These are phyloP conservation scores for Xenopus petersii DNA, from an alignment of 2,797 vertebrate genomes.

Conservation along the genomic window DNA sequence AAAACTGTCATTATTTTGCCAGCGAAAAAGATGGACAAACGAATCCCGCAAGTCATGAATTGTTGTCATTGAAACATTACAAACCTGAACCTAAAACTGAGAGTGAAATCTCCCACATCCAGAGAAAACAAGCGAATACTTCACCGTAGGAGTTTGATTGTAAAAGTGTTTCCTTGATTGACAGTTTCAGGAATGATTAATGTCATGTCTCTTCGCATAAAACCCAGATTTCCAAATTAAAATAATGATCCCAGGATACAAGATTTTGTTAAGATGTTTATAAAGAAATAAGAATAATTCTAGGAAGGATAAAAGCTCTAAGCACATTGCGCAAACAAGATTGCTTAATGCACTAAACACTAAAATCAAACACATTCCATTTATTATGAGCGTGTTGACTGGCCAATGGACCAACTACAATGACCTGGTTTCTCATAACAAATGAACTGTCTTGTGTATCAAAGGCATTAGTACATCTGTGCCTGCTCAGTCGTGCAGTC, in stretches of 20 bases:
- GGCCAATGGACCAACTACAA: conserved; percentile 23
- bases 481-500: conserved; percentile 43
- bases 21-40: no score
- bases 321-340: neutral
- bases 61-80: no score
- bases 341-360: conserved; percentile 11
- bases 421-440: conserved; percentile 45
- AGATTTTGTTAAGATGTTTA: neutral
- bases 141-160: neutral
- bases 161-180: neutral
- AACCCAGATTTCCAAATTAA: neutral
- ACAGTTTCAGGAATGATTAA: neutral
- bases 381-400: conserved; percentile 33
- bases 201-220: neutral
- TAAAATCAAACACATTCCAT: conserved; percentile 35
- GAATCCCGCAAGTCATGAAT: no score
- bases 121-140: no score
- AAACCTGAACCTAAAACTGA: no score
- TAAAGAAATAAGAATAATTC: neutral
- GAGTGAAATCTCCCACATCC: no score
- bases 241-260: neutral
- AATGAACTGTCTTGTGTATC: conserved; percentile 32
- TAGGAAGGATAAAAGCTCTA: neutral
- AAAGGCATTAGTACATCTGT: conserved; percentile 37
- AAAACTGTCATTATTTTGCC: no score